Evolutionary conservation across 2,888 invertebrate genomes (phyloP).

Genomic region (Furcula furcula): DNA sequence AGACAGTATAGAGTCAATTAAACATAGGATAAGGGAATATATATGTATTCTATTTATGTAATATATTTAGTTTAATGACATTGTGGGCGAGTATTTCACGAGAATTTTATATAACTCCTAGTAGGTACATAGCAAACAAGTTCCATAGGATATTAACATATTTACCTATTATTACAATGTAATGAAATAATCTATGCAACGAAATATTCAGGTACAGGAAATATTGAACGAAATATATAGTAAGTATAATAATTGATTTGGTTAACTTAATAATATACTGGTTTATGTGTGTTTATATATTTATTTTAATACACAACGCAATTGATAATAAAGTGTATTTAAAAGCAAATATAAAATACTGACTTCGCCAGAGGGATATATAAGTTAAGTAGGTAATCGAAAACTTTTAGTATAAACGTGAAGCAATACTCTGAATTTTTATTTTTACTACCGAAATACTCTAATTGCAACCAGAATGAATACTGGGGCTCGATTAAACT

Average conservation of each 20-base stretch:
- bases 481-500: conserved; percentile 40
- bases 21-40: conserved; percentile 44
- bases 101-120: too few species aligned
- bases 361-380: conserved; percentile 76
- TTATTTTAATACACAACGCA: conserved; percentile 44
- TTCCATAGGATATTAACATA: conserved; percentile 12
- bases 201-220: conserved; percentile 57
- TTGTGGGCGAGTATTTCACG: conserved; percentile 17
- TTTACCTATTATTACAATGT: conserved; percentile 20
- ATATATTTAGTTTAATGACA: neutral
- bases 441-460: conserved; percentile 75
- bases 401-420: conserved; percentile 78
- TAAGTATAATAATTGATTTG: conserved; percentile 56
- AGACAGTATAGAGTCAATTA: conserved; percentile 51
- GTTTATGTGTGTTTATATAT: conserved; percentile 42
- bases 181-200: conserved; percentile 53
- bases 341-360: conserved; percentile 44
- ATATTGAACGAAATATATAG: conserved; percentile 46
- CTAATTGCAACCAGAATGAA: conserved; percentile 53
- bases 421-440: conserved; percentile 80
- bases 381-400: conserved; percentile 73
- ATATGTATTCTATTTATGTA: conserved; percentile 14
- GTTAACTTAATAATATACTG: conserved; percentile 49
- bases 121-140: conserved; percentile 21
- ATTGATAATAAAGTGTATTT: conserved; percentile 32